Conservation (phyloP, 2,113 vertebrate species). For the Sinocyclocheilus grahami region DNA sequence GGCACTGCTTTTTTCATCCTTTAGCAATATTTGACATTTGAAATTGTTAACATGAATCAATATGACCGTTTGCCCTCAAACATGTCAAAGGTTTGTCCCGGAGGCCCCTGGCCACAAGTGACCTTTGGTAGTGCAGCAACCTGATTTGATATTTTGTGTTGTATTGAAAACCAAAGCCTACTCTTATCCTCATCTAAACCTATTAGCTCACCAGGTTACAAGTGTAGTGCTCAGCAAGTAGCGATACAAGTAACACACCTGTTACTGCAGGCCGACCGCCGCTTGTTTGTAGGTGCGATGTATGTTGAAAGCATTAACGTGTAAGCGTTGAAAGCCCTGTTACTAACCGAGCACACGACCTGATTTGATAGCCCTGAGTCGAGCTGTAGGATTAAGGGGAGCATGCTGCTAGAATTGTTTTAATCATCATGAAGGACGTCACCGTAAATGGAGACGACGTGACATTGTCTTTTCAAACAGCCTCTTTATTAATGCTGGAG, state of each 20-base stretch:
- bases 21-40: slow-evolving; percentile 53
- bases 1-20: slow-evolving; percentile 14
- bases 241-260: slow-evolving; percentile 1
- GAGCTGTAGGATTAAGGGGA: slow-evolving; percentile 51
- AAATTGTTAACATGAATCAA: slow-evolving; percentile 56
- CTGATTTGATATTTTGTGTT: slow-evolving; percentile 67
- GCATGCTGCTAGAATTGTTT: slow-evolving; percentile 47
- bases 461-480: slow-evolving; percentile 51
- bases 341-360: slow-evolving; percentile 5
- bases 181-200: slow-evolving; percentile 65
- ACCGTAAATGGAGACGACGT: slow-evolving; percentile 45
- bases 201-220: slow-evolving; percentile 58
- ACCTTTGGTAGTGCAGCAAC: slow-evolving; percentile 73
- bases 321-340: slow-evolving; percentile 12
- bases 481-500: slow-evolving; percentile 47
- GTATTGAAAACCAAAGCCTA: slow-evolving; percentile 60
- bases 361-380: slow-evolving; percentile 46
- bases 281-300: slow-evolving; percentile 27
- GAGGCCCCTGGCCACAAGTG: slow-evolving; percentile 68
- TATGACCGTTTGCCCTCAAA: slow-evolving; percentile 46
- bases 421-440: slow-evolving; percentile 50
- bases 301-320: slow-evolving; percentile 24
- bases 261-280: slow-evolving; percentile 7
- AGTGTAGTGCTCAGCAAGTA: slow-evolving; percentile 15
- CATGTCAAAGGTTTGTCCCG: slow-evolving; percentile 37